Percentiles rank a stretch among this genome's conserved stretches.
phyloP scores from a whole-genome alignment of 2,797 vertebrate species.

The Urophycis tenuis region DNA sequence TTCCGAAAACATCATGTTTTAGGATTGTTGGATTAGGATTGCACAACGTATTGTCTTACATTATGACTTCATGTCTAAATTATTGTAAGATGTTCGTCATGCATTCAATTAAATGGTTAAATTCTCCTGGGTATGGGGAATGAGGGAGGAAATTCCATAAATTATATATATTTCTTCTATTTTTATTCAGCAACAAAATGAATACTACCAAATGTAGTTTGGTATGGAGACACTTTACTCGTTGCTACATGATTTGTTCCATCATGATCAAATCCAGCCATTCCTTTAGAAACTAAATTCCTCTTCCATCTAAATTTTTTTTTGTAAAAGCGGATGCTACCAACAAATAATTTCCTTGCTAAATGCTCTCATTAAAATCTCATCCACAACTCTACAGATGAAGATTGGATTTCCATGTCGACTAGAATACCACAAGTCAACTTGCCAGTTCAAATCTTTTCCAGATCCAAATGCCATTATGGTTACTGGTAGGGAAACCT shows the following conservation, averaged over 20 bases:
- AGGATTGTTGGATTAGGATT: no score
- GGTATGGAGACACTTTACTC: neutral
- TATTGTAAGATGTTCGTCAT: conserved; percentile 53
- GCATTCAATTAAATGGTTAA: conserved; percentile 38
- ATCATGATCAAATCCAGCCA: no score
- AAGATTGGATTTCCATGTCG: neutral
- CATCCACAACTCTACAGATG: neutral
- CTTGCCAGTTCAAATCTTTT: no score
- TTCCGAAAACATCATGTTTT: conserved; percentile 47
- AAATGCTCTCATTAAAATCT: neutral
- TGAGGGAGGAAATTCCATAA: conserved; percentile 15
- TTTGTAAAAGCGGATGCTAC: neutral
- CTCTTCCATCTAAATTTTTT: neutral
- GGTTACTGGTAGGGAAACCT: no score
- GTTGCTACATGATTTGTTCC: neutral
- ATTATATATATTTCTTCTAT: neutral
- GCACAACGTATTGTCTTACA: conserved; percentile 43
- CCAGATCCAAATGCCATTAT: no score
- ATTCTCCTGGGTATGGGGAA: conserved; percentile 25
- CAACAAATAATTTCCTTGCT: neutral
- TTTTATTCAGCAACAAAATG: neutral
- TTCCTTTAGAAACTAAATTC: no score
- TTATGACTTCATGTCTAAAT: conserved; percentile 48
- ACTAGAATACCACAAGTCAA: no score
- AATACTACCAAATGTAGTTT: no score